These are phyloP conservation scores for Ligdia adustata DNA, from an alignment of 2,888 invertebrate species.

Conservation along the genomic window DNA sequence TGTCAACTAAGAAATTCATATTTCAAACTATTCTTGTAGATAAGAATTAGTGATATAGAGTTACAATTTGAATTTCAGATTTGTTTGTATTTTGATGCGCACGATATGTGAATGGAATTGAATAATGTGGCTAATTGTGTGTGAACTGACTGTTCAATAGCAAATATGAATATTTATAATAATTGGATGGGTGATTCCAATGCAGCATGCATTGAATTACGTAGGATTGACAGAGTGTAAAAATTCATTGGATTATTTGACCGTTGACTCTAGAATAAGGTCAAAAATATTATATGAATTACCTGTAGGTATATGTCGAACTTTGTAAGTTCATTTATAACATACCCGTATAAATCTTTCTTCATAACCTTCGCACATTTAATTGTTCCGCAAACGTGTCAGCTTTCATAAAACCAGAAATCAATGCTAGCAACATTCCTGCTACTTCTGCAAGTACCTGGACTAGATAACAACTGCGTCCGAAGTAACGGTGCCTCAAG, in stretches of 20 bases:
- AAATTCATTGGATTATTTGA: slow-evolving; percentile 27
- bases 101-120: slow-evolving; percentile 58
- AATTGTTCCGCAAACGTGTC: too few species aligned
- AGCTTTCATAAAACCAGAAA: slow-evolving; percentile 1
- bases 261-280: slow-evolving; percentile 26
- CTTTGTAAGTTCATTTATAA: too few species aligned
- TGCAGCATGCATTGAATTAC: slow-evolving; percentile 41
- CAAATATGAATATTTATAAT: slow-evolving; percentile 74
- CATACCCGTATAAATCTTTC: too few species aligned
- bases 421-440: slow-evolving; percentile 9
- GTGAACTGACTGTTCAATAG: slow-evolving; percentile 62
- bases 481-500: slow-evolving; percentile 41
- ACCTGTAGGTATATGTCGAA: too few species aligned
- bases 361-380: slow-evolving; percentile 1
- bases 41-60: slow-evolving; percentile 70
- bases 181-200: slow-evolving; percentile 50
- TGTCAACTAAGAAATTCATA: slow-evolving; percentile 70
- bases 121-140: slow-evolving; percentile 82
- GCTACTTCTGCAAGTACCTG: slow-evolving; percentile 18
- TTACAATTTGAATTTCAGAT: slow-evolving; percentile 78
- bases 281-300: slow-evolving; percentile 2
- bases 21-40: slow-evolving; percentile 66
- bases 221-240: slow-evolving; percentile 49
- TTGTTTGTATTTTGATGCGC: slow-evolving; percentile 61
- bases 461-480: slow-evolving; percentile 38